Evolutionary conservation across 2,113 vertebrate genomes (phyloP), one percentile per base, ranked within the genome.

Genomic region (Vanacampus margaritifer): DNA sequence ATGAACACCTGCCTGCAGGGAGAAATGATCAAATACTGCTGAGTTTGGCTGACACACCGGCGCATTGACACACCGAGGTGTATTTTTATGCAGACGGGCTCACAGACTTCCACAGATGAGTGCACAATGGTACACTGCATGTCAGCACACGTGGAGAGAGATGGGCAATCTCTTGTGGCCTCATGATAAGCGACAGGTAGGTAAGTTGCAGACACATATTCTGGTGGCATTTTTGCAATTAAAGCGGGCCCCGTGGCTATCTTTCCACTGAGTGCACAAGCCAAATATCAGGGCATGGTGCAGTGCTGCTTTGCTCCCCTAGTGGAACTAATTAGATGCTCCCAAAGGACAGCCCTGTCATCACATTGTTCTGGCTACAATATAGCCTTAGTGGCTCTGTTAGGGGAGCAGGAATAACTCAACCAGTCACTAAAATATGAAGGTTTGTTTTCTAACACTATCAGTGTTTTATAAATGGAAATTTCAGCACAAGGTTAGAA

Each of bases 321-420:
- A 89, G 87, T 82, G 86, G 85, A 89, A 90, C 87, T 90, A 92
- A 90, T 92, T 90, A 91, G 87, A 84, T 82, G 78, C 78, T 89
- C 89, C 86, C 87, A 85, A 79, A 87, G 88, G 90, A 89, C 85
- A 88, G 84, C 80, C 80, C 87, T 87, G 86, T 86, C 84, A 85
- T 90, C 85, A 86, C 84, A 87, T 90, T 88, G 86, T 89, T 90
- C 88, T 84, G 76, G 79, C 73, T 78, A 85, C 83, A 86, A 86
- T 82, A 64, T 78, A 84, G 77, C 75, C 79, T 80, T 75, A 63
- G 78, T 80, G 68, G 76, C 81, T 79, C 80, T 59, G 80, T 6
- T 19, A 80, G 80, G 50, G 69, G 80, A 79, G 72, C 64, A 62
- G 57, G 87, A 87, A 87, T 83, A 83, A 71, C 67, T 73, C 46